Base-by-base conservation (phyloP, 2,113 vertebrate species). In the Garra rufa region DNA sequence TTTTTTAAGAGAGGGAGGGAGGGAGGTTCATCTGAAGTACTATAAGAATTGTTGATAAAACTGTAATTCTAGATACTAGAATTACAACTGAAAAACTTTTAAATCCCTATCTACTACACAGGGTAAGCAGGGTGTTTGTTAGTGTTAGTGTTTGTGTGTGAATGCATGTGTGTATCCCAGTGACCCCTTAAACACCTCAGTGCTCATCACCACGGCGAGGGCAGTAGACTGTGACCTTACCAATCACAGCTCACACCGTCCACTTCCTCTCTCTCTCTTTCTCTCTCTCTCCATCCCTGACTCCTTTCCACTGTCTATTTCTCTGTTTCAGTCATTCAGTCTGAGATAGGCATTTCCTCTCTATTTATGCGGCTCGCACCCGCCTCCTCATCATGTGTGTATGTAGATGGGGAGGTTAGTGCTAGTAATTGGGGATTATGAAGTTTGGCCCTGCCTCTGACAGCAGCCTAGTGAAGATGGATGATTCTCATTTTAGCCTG, bases 401-500 rank as follows among this genome's bases (percentile, higher is more conserved):
- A 91, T 90, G 92, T 91, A 90, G 91, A 91, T 92, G 89, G 82
- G 86, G 95, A 94, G 94, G 95, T 95, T 95, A 96, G 96, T 94
- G 91, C 93, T 96, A 95, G 96, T 99, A 99, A 99, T 99, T 99
- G 97, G 96, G 95, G 96, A 98, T 99, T 98, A 99, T 99, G 97
- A 99, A 98, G 97, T 99, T 98, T 98, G 97, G 97, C 98, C 96
- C 96, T 95, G 95, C 94, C 90, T 94, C 95, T 99, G 98, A 99
- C 98, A 99, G 96, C 94, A 95, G 85, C 92, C 96, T 99, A 99
- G 99, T 97, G 97, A 99, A 99, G 97, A 99, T 99, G 97, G 97
- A 99, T 99, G 97, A 99, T 99, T 97, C 97, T 99, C 97, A 99
- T 99, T 99, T 98, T 96, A 96, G 95, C 95, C 97, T 94, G 96